Evolutionary conservation across 2,888 invertebrate species (phyloP).

Genomic region (Cheilosia grossa): DNA sequence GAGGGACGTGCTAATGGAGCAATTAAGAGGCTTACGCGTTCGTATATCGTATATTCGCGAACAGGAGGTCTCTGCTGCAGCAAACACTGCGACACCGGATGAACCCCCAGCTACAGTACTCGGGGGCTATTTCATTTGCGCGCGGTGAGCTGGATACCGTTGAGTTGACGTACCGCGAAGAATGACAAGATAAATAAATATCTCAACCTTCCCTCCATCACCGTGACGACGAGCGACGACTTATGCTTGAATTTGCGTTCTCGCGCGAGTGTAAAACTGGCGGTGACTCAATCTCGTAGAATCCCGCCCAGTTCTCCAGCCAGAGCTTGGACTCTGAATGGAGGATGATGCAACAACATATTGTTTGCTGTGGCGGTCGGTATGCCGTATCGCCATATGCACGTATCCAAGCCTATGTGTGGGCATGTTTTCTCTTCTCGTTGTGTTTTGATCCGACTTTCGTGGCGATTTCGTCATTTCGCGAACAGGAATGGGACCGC

Average conservation of each 20-base stretch:
- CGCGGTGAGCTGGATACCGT: neutral
- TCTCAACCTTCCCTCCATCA: neutral
- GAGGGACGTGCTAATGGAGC: conserved; percentile 58
- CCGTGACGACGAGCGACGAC: neutral
- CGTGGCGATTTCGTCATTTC: conserved; percentile 61
- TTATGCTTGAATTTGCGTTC: conserved; percentile 25
- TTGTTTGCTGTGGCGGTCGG: conserved; percentile 33
- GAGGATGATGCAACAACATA: conserved; percentile 69
- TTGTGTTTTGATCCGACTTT: conserved; percentile 68
- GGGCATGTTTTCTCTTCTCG: conserved; percentile 31
- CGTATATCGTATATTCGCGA: neutral
- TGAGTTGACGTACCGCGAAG: conserved; percentile 40
- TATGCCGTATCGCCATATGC: neutral
- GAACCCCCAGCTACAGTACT: neutral
- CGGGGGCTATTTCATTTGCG: neutral
- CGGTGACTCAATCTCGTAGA: conserved; percentile 70
- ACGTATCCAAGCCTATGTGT: conserved; percentile 26
- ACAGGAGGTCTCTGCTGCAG: conserved; percentile 1
- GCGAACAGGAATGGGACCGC: neutral
- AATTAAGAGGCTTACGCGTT: conserved; percentile 48
- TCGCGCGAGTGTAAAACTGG: conserved; percentile 50
- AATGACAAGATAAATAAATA: conserved; percentile 59
- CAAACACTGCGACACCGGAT: conserved; percentile 2
- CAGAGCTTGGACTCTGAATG: conserved; percentile 3
- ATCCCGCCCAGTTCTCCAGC: conserved; percentile 43